These are phyloP conservation scores for Sula dactylatra DNA, from an alignment of 2,113 vertebrate species.

Conservation along the genomic window DNA sequence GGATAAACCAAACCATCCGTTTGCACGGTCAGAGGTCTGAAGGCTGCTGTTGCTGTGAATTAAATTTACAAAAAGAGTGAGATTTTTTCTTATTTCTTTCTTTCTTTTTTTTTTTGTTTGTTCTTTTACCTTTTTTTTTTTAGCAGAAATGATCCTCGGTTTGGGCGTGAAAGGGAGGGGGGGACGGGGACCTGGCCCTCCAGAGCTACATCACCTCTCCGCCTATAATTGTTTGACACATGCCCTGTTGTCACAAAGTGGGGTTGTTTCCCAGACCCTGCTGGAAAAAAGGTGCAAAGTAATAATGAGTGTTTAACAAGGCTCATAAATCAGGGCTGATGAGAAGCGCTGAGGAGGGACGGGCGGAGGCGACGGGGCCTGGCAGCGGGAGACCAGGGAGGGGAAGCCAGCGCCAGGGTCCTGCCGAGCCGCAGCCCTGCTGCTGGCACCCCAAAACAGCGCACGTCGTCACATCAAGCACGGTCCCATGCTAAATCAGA, in stretches of 20 bases:
- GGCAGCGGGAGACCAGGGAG: background rate
- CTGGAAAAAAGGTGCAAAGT: constrained; percentile 69
- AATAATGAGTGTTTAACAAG: constrained; percentile 83
- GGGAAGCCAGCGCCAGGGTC: background rate
- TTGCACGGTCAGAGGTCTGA: background rate
- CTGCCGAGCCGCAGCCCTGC: background rate
- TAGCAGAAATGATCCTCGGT: background rate
- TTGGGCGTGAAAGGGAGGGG: background rate
- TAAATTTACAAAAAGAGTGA: background rate
- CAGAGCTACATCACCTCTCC: constrained; percentile 21
- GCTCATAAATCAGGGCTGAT: constrained; percentile 81
- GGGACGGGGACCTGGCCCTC: background rate
- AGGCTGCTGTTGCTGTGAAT: background rate
- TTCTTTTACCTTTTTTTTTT: background rate
- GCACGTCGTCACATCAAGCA: background rate
- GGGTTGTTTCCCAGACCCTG: constrained; percentile 51
- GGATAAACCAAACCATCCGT: background rate
- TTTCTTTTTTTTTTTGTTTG: background rate
- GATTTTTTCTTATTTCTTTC: no score
- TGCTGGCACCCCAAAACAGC: background rate
- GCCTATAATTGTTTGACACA: constrained; percentile 50
- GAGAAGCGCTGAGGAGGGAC: constrained; percentile 12
- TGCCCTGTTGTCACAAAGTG: constrained; percentile 46
- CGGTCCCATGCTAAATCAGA: background rate
- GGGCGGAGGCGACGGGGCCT: background rate